Evolutionary conservation across 2,888 invertebrate species (phyloP).

Genomic region (Halocaridina rubra): DNA sequence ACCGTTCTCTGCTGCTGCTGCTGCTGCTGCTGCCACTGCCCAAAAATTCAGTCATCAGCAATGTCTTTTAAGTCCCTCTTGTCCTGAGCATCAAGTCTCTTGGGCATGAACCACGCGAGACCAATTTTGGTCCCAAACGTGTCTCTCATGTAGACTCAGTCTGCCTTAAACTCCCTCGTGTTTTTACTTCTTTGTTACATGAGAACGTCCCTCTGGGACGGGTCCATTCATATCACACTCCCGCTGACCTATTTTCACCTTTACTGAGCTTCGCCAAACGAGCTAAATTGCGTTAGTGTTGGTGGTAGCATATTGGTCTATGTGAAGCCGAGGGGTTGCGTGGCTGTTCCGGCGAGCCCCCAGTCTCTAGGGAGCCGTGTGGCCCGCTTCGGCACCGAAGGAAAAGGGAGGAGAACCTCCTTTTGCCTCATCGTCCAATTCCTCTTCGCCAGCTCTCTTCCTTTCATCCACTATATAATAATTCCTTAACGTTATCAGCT

Average conservation of each 20-base stretch:
- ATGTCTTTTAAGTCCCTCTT: conserved; percentile 21
- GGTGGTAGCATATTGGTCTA: conserved; percentile 22
- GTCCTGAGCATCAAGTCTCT: background rate
- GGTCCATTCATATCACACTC: conserved; percentile 50
- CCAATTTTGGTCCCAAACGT: conserved; percentile 33
- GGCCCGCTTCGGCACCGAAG: background rate
- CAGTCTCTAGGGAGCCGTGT: conserved; percentile 17
- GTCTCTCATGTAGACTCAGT: conserved; percentile 11
- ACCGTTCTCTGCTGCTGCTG: background rate
- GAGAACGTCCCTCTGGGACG: conserved; percentile 6
- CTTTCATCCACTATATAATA: too few species aligned
- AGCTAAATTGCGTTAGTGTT: conserved; percentile 40
- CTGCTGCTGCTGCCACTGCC: background rate
- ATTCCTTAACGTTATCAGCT: too few species aligned
- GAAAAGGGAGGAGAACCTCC: background rate
- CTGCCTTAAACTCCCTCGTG: conserved; percentile 9
- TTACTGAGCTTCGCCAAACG: conserved; percentile 35
- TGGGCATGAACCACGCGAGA: background rate
- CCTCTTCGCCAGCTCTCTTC: background rate
- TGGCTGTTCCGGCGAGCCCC: conserved; percentile 29
- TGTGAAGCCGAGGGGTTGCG: conserved; percentile 20
- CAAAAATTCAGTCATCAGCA: conserved; percentile 43
- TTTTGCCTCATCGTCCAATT: background rate
- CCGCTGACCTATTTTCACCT: conserved; percentile 43
- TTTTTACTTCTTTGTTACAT: conserved; percentile 40